phyloP scores from a whole-genome alignment of 2,797 vertebrate genomes.

The Poliocrania exsul region DNA sequence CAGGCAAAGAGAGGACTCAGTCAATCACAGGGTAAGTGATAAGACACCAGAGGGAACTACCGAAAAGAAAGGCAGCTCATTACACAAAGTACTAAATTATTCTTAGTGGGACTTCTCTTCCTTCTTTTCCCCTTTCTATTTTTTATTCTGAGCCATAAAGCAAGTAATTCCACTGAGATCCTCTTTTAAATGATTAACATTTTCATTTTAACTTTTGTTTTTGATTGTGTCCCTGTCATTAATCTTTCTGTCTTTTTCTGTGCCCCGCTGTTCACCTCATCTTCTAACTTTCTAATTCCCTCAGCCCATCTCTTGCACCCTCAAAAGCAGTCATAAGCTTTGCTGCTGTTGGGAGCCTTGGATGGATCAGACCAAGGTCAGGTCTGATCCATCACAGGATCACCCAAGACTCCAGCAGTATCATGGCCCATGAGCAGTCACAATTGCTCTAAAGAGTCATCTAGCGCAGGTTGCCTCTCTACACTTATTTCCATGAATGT shows the following conservation, averaged over 20 bases:
- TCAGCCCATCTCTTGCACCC: not conserved
- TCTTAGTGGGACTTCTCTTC: slow-evolving; percentile 67
- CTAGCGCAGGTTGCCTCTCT: not conserved
- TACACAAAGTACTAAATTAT: slow-evolving; percentile 68
- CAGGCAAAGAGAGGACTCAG: slow-evolving; percentile 64
- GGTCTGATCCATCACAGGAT: not conserved
- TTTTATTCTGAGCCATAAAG: slow-evolving; percentile 61
- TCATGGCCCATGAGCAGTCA: not conserved
- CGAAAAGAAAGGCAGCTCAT: slow-evolving; percentile 61
- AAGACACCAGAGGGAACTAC: slow-evolving; percentile 66
- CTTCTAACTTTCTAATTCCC: not conserved
- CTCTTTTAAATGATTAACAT: slow-evolving; percentile 68
- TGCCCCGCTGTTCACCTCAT: slow-evolving; percentile 26
- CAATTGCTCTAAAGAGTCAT: not conserved
- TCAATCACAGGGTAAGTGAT: slow-evolving; percentile 71
- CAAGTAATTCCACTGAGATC: slow-evolving; percentile 60
- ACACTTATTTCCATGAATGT: not conserved
- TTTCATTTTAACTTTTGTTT: slow-evolving; percentile 72
- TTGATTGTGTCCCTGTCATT: slow-evolving; percentile 63
- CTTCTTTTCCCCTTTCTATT: slow-evolving; percentile 53
- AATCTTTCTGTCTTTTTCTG: slow-evolving; percentile 55
- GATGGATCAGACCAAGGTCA: not conserved
- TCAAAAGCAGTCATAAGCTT: not conserved
- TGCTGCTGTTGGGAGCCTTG: not conserved
- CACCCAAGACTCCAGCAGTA: not conserved